Conservation (phyloP, 2,888 invertebrate species). For the Cryptus armator region DNA sequence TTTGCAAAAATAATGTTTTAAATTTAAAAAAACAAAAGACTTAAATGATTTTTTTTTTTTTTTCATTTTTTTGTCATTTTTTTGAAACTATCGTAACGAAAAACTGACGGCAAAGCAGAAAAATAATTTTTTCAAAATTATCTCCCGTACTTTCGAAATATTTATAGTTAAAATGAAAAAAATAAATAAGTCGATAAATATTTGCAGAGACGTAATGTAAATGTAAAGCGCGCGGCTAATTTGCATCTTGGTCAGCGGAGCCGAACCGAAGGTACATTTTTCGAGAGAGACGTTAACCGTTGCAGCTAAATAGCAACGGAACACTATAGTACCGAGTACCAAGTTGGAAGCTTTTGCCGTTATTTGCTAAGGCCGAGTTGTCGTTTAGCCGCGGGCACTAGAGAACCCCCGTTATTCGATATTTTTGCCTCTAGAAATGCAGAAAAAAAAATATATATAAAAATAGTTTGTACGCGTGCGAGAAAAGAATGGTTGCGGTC, state of each 20-base stretch:
- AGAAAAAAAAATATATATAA: too few species aligned
- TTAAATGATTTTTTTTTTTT: background rate
- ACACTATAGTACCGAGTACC: constrained; percentile 3
- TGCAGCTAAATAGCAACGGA: constrained; percentile 12
- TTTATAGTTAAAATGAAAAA: background rate
- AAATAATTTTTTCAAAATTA: too few species aligned
- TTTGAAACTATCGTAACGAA: too few species aligned
- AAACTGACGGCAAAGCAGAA: too few species aligned
- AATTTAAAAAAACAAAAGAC: background rate
- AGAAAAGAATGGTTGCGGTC: constrained; percentile 38
- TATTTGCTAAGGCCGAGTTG: constrained; percentile 29
- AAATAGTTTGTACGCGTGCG: too few species aligned
- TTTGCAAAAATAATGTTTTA: too few species aligned
- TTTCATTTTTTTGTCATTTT: background rate
- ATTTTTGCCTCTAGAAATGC: too few species aligned
- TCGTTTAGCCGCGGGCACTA: background rate
- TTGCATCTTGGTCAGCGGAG: background rate
- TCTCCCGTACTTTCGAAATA: too few species aligned
- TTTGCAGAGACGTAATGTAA: background rate
- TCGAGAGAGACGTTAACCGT: constrained; percentile 1
- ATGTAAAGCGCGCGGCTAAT: background rate
- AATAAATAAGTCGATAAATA: background rate
- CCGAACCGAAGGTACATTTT: constrained; percentile 2
- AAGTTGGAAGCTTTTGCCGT: constrained; percentile 36
- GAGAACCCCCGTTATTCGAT: constrained; percentile 30